phyloP scores from a whole-genome alignment of 1,140 invertebrate species.

The Musca domestica region DNA sequence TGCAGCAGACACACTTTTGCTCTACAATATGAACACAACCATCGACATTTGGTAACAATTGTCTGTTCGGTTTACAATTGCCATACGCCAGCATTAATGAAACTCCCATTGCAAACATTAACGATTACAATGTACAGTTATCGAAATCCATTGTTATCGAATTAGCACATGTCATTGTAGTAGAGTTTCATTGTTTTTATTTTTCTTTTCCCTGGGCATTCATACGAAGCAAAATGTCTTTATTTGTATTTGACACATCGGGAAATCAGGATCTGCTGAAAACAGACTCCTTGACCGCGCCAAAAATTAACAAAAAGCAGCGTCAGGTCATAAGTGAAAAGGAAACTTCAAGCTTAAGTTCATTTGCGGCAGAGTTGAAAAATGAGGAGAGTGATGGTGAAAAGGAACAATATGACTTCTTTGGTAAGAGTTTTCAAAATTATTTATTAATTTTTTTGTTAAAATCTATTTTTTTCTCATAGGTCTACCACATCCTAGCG shows the following conservation, averaged over 20 bases:
- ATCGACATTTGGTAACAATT: too few species aligned
- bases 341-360: neutral
- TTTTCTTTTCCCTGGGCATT: neutral
- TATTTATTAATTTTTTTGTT: neutral
- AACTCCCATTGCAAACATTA: too few species aligned
- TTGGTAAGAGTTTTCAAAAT: conserved; percentile 27
- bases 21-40: too few species aligned
- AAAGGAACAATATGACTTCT: conserved; percentile 34
- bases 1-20: too few species aligned
- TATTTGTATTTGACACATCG: conserved; percentile 46
- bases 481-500: conserved; percentile 30
- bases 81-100: too few species aligned
- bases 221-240: conserved; percentile 33
- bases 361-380: neutral
- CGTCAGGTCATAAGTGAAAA: conserved; percentile 14
- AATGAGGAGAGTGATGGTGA: conserved; percentile 26
- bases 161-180: neutral
- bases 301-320: conserved; percentile 12
- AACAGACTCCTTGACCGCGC: conserved; percentile 13
- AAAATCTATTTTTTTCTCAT: conserved; percentile 1
- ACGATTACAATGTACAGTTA: too few species aligned
- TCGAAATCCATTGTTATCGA: too few species aligned
- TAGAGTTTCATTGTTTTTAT: neutral
- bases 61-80: too few species aligned
- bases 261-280: conserved; percentile 41